phyloP scores from a whole-genome alignment of 1,140 invertebrate genomes.

The Stenopsyche tienmushanensis region DNA sequence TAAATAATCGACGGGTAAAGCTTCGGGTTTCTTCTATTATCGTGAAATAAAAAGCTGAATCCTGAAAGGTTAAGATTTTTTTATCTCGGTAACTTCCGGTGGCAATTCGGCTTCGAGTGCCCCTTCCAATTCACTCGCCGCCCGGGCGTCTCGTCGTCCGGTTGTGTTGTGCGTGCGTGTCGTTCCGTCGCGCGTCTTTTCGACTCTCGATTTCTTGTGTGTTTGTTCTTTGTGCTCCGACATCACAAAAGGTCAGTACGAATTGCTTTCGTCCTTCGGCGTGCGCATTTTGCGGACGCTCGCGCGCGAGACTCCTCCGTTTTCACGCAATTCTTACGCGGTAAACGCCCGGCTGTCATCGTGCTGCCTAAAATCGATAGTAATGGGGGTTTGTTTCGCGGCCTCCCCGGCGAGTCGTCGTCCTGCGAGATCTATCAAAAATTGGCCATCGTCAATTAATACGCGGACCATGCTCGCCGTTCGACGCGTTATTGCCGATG shows the following conservation, averaged over 20 bases:
- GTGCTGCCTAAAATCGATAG: slow-evolving; percentile 14
- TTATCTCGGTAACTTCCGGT: not conserved
- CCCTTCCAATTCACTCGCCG: not conserved
- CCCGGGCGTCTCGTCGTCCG: not conserved
- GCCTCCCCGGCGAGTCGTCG: not conserved
- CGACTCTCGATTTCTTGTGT: not conserved
- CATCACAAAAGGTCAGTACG: not conserved
- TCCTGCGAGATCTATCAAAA: too few species aligned
- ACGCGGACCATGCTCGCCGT: too few species aligned
- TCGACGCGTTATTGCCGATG: too few species aligned
- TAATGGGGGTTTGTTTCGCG: slow-evolving; percentile 9
- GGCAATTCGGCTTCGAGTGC: not conserved
- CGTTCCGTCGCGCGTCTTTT: not conserved
- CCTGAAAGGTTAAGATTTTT: too few species aligned
- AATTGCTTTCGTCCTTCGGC: not conserved
- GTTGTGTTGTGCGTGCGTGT: not conserved
- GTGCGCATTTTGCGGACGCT: not conserved
- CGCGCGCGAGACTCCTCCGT: not conserved
- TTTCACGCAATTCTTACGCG: not conserved
- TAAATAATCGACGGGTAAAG: too few species aligned
- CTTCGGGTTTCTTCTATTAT: too few species aligned
- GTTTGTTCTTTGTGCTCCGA: not conserved
- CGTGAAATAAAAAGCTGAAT: too few species aligned
- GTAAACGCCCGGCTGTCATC: slow-evolving; percentile 8
- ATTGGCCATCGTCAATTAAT: too few species aligned